A percentile compares a stretch with the other conserved stretches of the same genome.
phyloP scores from a whole-genome alignment of 2,888 invertebrate genomes.

The Drosophila meridionalis region DNA sequence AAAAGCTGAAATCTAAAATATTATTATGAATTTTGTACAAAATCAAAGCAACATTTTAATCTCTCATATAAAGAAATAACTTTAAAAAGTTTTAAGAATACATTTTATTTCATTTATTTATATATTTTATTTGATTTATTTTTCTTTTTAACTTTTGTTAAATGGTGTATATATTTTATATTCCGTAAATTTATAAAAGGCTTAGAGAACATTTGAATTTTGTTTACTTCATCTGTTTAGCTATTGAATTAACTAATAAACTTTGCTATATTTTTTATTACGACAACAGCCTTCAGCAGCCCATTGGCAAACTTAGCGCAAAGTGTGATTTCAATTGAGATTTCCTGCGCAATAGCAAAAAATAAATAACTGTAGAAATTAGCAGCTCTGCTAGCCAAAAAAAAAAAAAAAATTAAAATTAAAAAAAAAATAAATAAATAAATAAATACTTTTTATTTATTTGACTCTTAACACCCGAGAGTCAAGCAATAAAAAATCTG shows the following conservation, averaged over 20 bases:
- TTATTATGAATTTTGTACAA: not conserved
- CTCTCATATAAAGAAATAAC: too few species aligned
- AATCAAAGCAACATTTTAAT: not conserved
- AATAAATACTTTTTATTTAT: conserved; percentile 34
- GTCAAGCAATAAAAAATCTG: conserved; percentile 33
- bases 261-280: conserved; percentile 1
- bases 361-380: conserved; percentile 61
- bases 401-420: not conserved
- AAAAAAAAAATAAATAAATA: conserved; percentile 18
- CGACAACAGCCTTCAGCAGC: conserved; percentile 45
- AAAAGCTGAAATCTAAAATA: not conserved
- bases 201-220: not conserved
- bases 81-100: too few species aligned
- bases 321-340: conserved; percentile 38
- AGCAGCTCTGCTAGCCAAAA: conserved; percentile 52
- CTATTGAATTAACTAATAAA: not conserved
- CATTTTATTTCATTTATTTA: too few species aligned
- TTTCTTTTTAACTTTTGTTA: not conserved
- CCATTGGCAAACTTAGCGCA: conserved; percentile 7
- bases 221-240: not conserved
- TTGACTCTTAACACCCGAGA: conserved; percentile 63
- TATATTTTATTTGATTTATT: too few species aligned
- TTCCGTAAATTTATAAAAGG: not conserved
- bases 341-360: conserved; percentile 21
- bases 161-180: too few species aligned